These are phyloP conservation scores for Stomatorhinus walkeri DNA, from an alignment of 2,797 vertebrate species.

Conservation along the genomic window DNA sequence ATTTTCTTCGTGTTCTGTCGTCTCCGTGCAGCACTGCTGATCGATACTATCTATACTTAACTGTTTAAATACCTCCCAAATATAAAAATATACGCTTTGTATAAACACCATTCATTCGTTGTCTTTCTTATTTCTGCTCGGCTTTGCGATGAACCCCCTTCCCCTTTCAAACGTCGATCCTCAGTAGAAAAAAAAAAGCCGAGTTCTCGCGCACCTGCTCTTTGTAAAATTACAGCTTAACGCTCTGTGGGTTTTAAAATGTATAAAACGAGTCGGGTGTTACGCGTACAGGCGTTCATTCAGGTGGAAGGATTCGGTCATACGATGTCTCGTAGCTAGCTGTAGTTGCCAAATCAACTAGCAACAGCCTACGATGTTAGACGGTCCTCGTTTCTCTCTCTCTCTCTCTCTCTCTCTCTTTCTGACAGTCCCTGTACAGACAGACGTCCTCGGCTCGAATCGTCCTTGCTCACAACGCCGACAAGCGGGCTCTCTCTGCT, in stretches of 20 bases:
- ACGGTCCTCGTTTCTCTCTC: not conserved
- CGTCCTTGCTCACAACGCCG: not conserved
- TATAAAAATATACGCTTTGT: constrained; percentile 26
- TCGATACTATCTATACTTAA: constrained; percentile 24
- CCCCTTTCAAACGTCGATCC: constrained; percentile 11
- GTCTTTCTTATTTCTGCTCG: constrained; percentile 10
- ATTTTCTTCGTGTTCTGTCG: constrained; percentile 17
- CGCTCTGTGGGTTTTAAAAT: not conserved
- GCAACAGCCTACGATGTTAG: not conserved
- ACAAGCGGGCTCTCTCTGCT: not conserved
- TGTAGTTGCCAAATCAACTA: not conserved
- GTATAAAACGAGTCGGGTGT: not conserved
- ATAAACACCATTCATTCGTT: not conserved
- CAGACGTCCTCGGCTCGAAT: not conserved
- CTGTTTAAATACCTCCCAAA: constrained; percentile 33
- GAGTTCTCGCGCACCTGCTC: constrained; percentile 5
- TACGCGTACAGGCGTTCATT: not conserved
- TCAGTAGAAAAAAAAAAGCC: constrained; percentile 14
- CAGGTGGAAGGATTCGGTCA: not conserved
- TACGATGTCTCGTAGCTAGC: not conserved
- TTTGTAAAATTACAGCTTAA: not conserved
- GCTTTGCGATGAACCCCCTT: constrained; percentile 7
- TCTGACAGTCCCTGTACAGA: not conserved
- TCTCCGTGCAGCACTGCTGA: constrained; percentile 30
- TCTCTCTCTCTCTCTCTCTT: not conserved